Base-by-base conservation (phyloP, 2,797 vertebrate genomes). In the Petrocephalus sullivani region DNA sequence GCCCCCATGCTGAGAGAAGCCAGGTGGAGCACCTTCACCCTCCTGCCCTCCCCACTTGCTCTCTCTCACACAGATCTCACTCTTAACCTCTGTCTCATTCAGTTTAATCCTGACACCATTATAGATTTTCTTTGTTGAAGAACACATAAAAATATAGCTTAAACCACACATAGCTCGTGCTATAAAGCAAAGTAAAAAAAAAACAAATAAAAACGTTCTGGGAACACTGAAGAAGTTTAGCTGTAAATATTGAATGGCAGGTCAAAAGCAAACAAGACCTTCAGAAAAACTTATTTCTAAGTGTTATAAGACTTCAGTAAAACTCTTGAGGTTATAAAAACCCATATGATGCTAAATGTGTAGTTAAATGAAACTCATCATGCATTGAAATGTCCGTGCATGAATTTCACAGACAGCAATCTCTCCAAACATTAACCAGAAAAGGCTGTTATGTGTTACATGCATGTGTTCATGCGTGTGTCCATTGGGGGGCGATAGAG, bases 1-100 rank as follows among this genome's bases (percentile, higher is more conserved):
- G 28, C 28, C 28, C 28, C 84, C 89, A 53, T 46, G 2, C 89
- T 95, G 95, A 96, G 90, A 95, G 91, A 94, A 96, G 96, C 93
- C 95, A 96, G 96, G 94, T 94, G 93, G 90, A 46, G 86, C 88
- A 90, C 88, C 81, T 64, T 89, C 87, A 86, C 90, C 60, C 64
- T 88, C 54, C 88, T 64, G 58, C 91, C 88, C 88, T 92, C 92
- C 90, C 89, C 92, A 90, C 89, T 64, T 78, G 88, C 87, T 90
- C 87, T 90, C 90, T 88, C 87, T 89, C 91, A 89, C 90, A 88
- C 88, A 88, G 37, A 60, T 64, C 84, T 41, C 9, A 51, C 82
- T 88, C 87, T 28, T 60, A 19, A 57, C 67, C 83, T 37, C 56
- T 49, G n/a, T 78, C 58, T 56, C 64, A 88, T 71, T 82, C 56